Evolutionary conservation across 2,888 invertebrate species (phyloP).

Genomic region (Eumacrocentrus americanus): DNA sequence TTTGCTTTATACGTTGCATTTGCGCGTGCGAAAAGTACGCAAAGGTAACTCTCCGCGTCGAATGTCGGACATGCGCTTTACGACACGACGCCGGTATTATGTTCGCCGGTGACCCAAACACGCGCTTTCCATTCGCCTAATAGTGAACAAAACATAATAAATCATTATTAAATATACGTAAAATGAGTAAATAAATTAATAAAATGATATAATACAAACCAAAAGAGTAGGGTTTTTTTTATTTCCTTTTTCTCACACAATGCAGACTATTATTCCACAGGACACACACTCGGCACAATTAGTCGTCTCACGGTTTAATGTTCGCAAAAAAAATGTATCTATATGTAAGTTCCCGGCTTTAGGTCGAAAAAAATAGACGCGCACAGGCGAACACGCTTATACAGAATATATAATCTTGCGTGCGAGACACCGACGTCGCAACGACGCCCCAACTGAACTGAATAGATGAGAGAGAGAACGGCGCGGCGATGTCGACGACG

Average conservation of each 20-base stretch:
- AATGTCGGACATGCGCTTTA: slow-evolving; percentile 35
- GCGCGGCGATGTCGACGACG: slow-evolving; percentile 19
- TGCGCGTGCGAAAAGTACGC: slow-evolving; percentile 27
- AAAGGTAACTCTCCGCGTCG: slow-evolving; percentile 28
- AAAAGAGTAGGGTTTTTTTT: too few species aligned
- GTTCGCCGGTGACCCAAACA: slow-evolving; percentile 11
- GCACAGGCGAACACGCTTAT: too few species aligned
- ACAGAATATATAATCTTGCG: slow-evolving; percentile 9
- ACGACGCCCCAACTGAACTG: slow-evolving; percentile 31
- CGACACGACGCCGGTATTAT: slow-evolving; percentile 20
- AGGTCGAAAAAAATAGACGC: slow-evolving; percentile 13
- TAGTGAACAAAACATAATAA: too few species aligned
- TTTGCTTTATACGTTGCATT: slow-evolving; percentile 14
- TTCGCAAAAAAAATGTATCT: neutral
- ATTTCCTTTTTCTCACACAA: too few species aligned
- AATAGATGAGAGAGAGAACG: slow-evolving; percentile 24
- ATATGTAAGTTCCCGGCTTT: neutral
- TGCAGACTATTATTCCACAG: too few species aligned
- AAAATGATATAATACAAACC: too few species aligned
- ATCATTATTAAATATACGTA: too few species aligned
- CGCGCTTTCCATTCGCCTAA: too few species aligned
- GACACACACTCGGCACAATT: neutral
- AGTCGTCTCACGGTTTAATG: neutral
- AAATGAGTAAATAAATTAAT: too few species aligned
- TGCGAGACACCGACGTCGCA: slow-evolving; percentile 28